Percentiles rank a stretch among this genome's conserved stretches.
These are phyloP conservation scores for Brotula barbata DNA, from an alignment of 2,797 vertebrate species.

Conservation along the genomic window DNA sequence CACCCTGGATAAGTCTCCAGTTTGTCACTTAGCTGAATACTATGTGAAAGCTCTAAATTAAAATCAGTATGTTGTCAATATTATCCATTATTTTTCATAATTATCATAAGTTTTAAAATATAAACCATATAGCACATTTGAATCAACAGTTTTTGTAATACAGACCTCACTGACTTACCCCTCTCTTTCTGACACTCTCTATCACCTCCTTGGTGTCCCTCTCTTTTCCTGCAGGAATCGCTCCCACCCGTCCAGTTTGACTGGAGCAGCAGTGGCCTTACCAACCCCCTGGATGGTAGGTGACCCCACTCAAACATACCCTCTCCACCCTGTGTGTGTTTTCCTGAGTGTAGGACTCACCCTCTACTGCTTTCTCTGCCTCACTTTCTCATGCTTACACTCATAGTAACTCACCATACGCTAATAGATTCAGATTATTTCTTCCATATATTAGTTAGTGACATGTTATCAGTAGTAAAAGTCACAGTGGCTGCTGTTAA, in stretches of 20 bases:
- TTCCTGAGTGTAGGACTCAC: neutral
- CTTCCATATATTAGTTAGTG: neutral
- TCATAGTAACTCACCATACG: neutral
- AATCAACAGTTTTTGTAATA: too few species aligned
- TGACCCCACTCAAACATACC: slow-evolving; percentile 73
- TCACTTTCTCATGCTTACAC: neutral
- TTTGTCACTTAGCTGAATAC: too few species aligned
- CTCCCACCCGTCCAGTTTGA: slow-evolving; percentile 99
- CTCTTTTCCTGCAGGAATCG: slow-evolving; percentile 82
- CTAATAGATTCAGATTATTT: neutral
- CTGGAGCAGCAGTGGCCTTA: slow-evolving; percentile 99
- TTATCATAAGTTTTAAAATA: too few species aligned
- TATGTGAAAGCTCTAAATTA: too few species aligned
- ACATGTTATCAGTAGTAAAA: neutral
- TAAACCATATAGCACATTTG: too few species aligned
- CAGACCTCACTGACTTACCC: neutral
- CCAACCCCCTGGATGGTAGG: slow-evolving; percentile 98
- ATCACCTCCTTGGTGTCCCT: too few species aligned
- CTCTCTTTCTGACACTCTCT: neutral
- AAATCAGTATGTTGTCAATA: too few species aligned
- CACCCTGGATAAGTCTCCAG: too few species aligned
- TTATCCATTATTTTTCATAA: too few species aligned
- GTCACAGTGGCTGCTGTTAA: neutral
- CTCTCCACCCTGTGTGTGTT: slow-evolving; percentile 22
- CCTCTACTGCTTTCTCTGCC: neutral